phyloP scores from a whole-genome alignment of 1,140 invertebrate species.

The Drosophila pseudoananassae region DNA sequence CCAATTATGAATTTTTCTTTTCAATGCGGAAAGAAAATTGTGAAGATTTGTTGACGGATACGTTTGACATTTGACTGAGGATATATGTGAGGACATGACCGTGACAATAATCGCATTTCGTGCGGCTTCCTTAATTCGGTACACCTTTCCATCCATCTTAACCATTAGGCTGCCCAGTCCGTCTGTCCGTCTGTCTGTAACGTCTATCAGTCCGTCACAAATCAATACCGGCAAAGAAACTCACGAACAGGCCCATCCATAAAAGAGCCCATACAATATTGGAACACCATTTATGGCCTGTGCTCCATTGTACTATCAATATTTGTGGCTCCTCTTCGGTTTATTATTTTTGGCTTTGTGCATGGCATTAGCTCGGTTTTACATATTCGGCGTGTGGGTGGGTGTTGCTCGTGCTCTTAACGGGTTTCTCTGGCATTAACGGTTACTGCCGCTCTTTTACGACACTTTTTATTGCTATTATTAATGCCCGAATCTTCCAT shows the following conservation, averaged over 20 bases:
- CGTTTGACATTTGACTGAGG: slow-evolving; percentile 40
- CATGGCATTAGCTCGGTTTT: slow-evolving; percentile 47
- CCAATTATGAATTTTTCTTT: slow-evolving; percentile 8
- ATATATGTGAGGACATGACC: slow-evolving; percentile 32
- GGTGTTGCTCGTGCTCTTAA: slow-evolving; percentile 79
- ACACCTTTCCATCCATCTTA: slow-evolving; percentile 52
- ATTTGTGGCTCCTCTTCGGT: slow-evolving; percentile 60
- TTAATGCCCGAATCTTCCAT: slow-evolving; percentile 75
- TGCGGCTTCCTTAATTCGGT: slow-evolving; percentile 55
- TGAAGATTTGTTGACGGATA: slow-evolving; percentile 17
- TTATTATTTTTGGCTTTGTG: slow-evolving; percentile 60
- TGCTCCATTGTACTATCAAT: slow-evolving; percentile 73
- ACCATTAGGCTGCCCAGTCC: slow-evolving; percentile 3
- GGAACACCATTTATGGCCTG: slow-evolving; percentile 67
- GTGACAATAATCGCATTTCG: slow-evolving; percentile 57
- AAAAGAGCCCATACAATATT: slow-evolving; percentile 29
- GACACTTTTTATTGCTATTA: slow-evolving; percentile 74
- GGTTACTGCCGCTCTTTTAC: slow-evolving; percentile 74
- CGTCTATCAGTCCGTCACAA: slow-evolving; percentile 49
- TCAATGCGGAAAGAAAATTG: not conserved
- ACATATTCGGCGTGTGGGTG: slow-evolving; percentile 32
- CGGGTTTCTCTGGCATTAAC: slow-evolving; percentile 77
- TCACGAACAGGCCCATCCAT: slow-evolving; percentile 29
- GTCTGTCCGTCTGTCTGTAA: slow-evolving; percentile 13
- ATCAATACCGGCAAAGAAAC: slow-evolving; percentile 51